Base-by-base conservation (phyloP, 2,797 vertebrate species). In the Leptoclinus maculatus region DNA sequence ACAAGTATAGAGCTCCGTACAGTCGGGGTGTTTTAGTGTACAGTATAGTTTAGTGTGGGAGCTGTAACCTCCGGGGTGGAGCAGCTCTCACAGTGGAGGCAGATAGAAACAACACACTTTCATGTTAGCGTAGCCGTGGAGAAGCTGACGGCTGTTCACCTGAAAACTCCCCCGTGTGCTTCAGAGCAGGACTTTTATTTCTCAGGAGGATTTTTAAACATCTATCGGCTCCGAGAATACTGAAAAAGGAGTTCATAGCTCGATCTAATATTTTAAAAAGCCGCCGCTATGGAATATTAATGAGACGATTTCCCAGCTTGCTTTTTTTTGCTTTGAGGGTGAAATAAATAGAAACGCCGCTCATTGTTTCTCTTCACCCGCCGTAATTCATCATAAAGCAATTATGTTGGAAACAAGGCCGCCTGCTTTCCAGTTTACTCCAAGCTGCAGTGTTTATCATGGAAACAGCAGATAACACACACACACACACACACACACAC, bases 311-410 rank as follows among this genome's bases (percentile, higher is more conserved):
- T 73, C 53, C 53, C 70, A 60, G n/a, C 66, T 49, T 74, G 74
- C 45, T 51, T 83, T 87, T 56, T 66, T 82, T 73, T 70, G 25
- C 67, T 56, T 51, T 63, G 25, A 66, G 78, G 51, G 58, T 32
- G 71, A 82, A 84, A 87, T 87, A 83, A 84, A 90, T 83, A 82
- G 76, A 71, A 80, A 83, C 67, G 0, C 39, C 67, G 64, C 83
- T 80, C 65, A 60, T 86, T 87, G 79, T 88, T 84, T 71, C 74
- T 87, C 80, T 77, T 83, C 73, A 83, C 57, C 69, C 54, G 57
- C 67, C 14, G 43, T 78, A 63, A 87, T 90, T 87, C 70, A 89
- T 87, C 82, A 81, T 71, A 84, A 88, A 85, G 80, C 77, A 88
- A 87, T 89, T 89, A 91, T 74, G 79, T 71, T 49, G 54, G 70